Conservation (phyloP, 2,797 vertebrate species). For the Lepilemur ruficaudatus region DNA sequence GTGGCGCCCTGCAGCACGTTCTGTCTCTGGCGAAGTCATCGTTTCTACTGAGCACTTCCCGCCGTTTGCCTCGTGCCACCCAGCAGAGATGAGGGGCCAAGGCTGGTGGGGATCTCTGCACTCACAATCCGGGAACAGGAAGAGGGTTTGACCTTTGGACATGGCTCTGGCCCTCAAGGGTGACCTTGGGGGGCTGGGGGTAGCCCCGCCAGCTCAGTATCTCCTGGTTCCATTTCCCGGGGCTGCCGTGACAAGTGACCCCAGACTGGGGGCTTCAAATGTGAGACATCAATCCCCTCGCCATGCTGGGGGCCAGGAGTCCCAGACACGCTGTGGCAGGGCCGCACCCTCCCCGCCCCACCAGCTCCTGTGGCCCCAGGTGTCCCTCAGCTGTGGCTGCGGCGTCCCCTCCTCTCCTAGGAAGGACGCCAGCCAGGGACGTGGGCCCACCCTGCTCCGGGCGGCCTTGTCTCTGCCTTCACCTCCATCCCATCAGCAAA, state of each 20-base stretch:
- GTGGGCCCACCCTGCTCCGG: background rate
- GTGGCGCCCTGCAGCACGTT: rapidly evolving
- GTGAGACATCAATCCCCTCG: rapidly evolving
- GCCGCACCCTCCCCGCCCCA: background rate
- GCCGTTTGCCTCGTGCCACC: no score
- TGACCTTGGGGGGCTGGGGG: background rate
- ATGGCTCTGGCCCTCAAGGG: background rate
- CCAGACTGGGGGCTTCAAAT: background rate
- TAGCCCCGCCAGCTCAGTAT: rapidly evolving
- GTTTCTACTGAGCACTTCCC: rapidly evolving
- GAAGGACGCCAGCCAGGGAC: rapidly evolving
- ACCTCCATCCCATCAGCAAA: rapidly evolving
- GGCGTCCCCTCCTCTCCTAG: background rate
- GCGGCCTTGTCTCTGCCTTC: background rate
- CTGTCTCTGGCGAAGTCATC: no score
- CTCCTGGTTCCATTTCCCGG: background rate
- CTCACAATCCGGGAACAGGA: rapidly evolving
- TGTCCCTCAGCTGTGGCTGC: rapidly evolving
- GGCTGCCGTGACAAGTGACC: background rate
- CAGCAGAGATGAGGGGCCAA: rapidly evolving
- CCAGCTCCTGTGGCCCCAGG: no score
- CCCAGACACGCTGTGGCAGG: background rate
- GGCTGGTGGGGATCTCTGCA: rapidly evolving
- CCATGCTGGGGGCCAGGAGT: background rate
- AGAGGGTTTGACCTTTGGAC: background rate